Base-by-base conservation (phyloP, 2,888 invertebrate genomes). In the Mythimna lalbum region DNA sequence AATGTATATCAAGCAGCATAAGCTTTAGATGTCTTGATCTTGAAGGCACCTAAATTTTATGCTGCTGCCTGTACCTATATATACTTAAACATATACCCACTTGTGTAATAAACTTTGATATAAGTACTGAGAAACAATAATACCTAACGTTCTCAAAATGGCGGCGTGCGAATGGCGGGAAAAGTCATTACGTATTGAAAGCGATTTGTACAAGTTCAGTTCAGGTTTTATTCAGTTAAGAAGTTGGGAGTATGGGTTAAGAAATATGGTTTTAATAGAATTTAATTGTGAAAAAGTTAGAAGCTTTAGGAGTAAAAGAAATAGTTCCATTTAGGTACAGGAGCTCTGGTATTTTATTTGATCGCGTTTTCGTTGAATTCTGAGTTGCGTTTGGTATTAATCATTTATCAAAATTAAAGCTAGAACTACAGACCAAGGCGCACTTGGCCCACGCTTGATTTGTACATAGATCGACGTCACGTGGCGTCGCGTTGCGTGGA, bases 171-270 rank as follows among this genome's bases (percentile, higher is more conserved):
- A 43, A 59, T 52, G 64, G 47, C 49, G 33, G 61, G 43, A 67
- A 73, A 79, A n/a, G 31, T 23, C 49, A 57, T 62, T 55, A 67
- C 56, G 33, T 68, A 50, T 60, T 60, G 53, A 73, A 60, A 63
- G 63, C 19, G 27, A 66, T 69, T 69, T 73, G 63, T 67, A 50
- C 7, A 31, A 63, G 14, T 69, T 66, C 52, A 56, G 33, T 47
- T 69, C 17, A 57, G 64, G 49, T 61, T 64, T 61, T 52, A 9
- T 17, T 23, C n/a, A 36, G 23, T 63, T 69, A 33, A 49, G 14
- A 52, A 64, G 23, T 52, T 6, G 23, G n/a, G 55, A n/a, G 3
- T 31, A 14, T 50, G 1, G n/a, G 21, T 14, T 43, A 14, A 59
- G 12, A 63, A 56, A 56, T 60, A 59, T 56, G 12, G 17, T 33